Percentiles rank a stretch among this genome's conserved stretches.
Conservation (phyloP, 37 sponge, comb jelly and placozoan species). For the Oscarella lobularis region DNA sequence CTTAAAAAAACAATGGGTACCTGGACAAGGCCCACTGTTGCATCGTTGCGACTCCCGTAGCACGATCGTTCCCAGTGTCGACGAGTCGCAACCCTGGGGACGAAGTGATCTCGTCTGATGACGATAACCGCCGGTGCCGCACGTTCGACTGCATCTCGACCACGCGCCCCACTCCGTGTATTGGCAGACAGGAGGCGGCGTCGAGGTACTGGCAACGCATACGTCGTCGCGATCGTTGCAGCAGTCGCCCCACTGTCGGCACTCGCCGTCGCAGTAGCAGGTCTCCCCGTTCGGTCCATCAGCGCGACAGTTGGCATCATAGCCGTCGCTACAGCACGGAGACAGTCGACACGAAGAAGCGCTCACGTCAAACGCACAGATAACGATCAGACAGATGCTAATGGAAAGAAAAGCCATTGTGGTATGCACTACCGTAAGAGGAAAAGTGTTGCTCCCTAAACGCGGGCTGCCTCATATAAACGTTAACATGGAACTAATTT, state of each 20-base stretch:
- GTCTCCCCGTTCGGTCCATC: neutral
- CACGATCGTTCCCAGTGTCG: neutral
- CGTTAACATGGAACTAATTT: too few relatives aligned
- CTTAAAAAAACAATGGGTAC: neutral
- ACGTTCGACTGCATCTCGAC: neutral
- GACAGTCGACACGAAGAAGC: neutral
- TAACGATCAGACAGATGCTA: too few relatives aligned
- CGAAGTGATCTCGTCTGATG: neutral
- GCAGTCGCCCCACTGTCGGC: neutral
- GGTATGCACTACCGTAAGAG: too few relatives aligned
- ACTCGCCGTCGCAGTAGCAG: constrained; percentile 2
- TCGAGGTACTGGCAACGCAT: too few relatives aligned
- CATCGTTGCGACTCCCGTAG: neutral
- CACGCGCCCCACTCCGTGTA: neutral
- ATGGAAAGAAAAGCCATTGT: too few relatives aligned
- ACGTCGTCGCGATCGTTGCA: neutral
- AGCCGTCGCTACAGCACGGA: constrained; percentile 3
- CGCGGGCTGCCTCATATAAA: too few relatives aligned
- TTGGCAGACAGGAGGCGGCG: neutral
- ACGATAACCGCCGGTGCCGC: neutral
- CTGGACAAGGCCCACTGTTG: neutral
- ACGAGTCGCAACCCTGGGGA: neutral
- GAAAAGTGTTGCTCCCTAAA: too few relatives aligned
- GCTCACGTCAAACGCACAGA: too few relatives aligned
- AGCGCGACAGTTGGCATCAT: neutral